These are phyloP conservation scores for Aphidius gifuensis DNA, from an alignment of 1,140 invertebrate genomes.

Conservation along the genomic window DNA sequence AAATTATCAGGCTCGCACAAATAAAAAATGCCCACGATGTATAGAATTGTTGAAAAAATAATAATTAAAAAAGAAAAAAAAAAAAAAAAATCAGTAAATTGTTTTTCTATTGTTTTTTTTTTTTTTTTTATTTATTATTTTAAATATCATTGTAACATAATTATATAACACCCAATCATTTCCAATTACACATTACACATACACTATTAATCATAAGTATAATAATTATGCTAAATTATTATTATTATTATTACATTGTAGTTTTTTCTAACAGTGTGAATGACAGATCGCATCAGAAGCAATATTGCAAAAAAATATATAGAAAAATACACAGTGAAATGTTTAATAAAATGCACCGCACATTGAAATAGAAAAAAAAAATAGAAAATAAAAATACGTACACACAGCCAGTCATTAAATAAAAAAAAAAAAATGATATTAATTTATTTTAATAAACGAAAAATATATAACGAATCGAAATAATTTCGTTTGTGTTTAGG, in stretches of 20 bases:
- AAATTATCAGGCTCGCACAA: constrained; percentile 13
- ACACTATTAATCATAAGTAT: constrained; percentile 5
- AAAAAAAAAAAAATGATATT: too few species aligned
- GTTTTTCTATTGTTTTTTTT: not conserved
- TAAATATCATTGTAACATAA: too few species aligned
- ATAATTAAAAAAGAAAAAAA: not conserved
- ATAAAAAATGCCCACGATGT: constrained; percentile 11
- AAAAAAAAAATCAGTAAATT: not conserved
- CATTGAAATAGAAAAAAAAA: not conserved
- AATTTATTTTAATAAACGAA: too few species aligned
- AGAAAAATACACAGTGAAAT: not conserved
- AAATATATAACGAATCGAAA: too few species aligned
- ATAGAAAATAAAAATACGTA: not conserved
- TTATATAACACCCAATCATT: not conserved
- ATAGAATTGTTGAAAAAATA: constrained; percentile 3
- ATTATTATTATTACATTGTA: not conserved
- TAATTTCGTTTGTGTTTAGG: too few species aligned
- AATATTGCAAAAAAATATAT: constrained; percentile 1
- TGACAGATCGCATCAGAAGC: constrained; percentile 18
- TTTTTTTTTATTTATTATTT: not conserved
- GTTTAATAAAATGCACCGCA: not conserved
- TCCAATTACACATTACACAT: constrained; percentile 1
- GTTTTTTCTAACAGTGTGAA: constrained; percentile 23
- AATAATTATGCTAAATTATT: constrained; percentile 12
- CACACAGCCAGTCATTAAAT: too few species aligned